These are phyloP conservation scores for Epizoanthus rinbou DNA, from an alignment of 92 coral and sea anemone genomes.

Conservation along the genomic window DNA sequence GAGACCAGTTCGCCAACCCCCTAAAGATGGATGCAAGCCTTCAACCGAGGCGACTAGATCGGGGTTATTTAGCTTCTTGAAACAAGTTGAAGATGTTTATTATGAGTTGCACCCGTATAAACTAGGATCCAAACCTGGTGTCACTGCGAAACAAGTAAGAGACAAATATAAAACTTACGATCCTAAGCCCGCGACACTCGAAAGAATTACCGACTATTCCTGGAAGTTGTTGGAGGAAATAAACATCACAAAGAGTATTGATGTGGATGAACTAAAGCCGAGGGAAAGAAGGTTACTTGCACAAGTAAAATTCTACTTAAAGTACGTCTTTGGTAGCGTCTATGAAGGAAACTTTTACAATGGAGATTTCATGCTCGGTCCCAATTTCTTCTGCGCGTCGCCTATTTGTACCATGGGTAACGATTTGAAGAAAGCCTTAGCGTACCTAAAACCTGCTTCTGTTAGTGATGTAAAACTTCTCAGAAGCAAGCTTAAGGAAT, in stretches of 20 bases:
- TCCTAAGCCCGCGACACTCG: slow-evolving; percentile 46
- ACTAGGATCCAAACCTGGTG: slow-evolving; percentile 52
- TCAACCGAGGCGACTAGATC: slow-evolving; percentile 46
- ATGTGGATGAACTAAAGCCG: slow-evolving; percentile 44
- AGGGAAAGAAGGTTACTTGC: slow-evolving; percentile 58
- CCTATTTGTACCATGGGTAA: slow-evolving; percentile 57
- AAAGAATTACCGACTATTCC: slow-evolving; percentile 45
- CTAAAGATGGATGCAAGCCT: slow-evolving; percentile 40
- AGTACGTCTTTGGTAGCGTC: slow-evolving; percentile 47
- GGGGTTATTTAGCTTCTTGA: slow-evolving; percentile 47
- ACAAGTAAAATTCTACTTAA: slow-evolving; percentile 44
- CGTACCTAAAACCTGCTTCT: slow-evolving; percentile 52
- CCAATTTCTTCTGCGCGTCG: slow-evolving; percentile 52
- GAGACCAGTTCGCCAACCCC: slow-evolving; percentile 1
- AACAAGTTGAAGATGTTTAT: slow-evolving; percentile 35
- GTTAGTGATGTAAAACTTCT: slow-evolving; percentile 45
- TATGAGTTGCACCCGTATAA: slow-evolving; percentile 42
- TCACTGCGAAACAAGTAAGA: slow-evolving; percentile 49
- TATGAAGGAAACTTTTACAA: slow-evolving; percentile 53
- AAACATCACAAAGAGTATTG: slow-evolving; percentile 40
- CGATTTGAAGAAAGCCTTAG: slow-evolving; percentile 39
- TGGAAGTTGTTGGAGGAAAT: slow-evolving; percentile 30
- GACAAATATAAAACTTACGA: slow-evolving; percentile 52
- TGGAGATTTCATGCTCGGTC: slow-evolving; percentile 65
- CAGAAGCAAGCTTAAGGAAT: slow-evolving; percentile 45